phyloP scores from a whole-genome alignment of 2,113 vertebrate species.

The Ceyx melanurus region DNA sequence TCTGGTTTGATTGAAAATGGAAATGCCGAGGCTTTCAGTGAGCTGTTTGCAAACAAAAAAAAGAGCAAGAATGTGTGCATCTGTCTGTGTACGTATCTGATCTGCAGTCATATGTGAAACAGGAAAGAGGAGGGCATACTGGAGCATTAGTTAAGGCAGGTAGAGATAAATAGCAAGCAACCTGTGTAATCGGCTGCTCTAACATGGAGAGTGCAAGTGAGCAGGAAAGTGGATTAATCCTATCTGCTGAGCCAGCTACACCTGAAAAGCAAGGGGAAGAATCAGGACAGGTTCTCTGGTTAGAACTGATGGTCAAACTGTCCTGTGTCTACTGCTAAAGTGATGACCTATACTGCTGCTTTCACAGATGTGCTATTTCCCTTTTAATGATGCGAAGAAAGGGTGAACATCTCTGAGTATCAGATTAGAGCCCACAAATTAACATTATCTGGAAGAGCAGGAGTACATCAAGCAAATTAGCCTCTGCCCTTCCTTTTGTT shows the following conservation, averaged over 20 bases:
- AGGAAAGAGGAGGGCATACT: neutral
- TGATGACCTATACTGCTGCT: neutral
- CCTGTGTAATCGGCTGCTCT: slow-evolving; percentile 48
- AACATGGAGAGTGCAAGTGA: slow-evolving; percentile 35
- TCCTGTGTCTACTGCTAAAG: neutral
- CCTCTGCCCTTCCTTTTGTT: slow-evolving; percentile 13
- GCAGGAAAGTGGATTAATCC: slow-evolving; percentile 11
- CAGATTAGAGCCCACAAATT: neutral
- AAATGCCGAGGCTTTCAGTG: neutral
- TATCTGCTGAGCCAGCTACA: neutral
- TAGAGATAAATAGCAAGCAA: slow-evolving; percentile 37
- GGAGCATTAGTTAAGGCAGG: slow-evolving; percentile 30
- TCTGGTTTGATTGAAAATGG: neutral
- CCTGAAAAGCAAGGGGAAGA: neutral
- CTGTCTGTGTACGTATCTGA: neutral
- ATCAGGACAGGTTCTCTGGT: neutral
- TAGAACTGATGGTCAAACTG: neutral
- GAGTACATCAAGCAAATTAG: neutral
- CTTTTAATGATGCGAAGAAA: neutral
- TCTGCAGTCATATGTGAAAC: slow-evolving; percentile 14
- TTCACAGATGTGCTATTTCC: neutral
- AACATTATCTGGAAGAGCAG: neutral
- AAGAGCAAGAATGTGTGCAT: neutral
- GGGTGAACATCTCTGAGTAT: neutral
- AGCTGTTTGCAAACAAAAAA: slow-evolving; percentile 3